Evolutionary conservation across 2,888 invertebrate species (phyloP), one percentile per base, ranked within the genome.

Genomic region (Tricholauxania praeusta): DNA sequence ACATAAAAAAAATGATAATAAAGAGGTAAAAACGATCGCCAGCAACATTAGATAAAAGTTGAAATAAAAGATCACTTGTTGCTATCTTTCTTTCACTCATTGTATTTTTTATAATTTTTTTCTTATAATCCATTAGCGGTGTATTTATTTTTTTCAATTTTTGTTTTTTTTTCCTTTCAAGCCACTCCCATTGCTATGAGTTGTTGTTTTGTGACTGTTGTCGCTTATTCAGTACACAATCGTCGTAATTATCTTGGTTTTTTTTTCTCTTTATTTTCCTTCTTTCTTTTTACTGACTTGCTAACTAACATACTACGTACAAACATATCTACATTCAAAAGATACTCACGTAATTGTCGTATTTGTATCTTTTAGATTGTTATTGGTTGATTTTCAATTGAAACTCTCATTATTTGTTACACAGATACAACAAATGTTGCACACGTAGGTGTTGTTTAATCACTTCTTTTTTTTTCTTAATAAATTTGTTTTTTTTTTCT

Each of bases 381-480:
- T 70, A 70, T 70, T 70, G 70, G 70, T 63, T 32, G 70, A 63
- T 63, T 53, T 63, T 53, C 59, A 62, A 70, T 70, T 39, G 70
- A 62, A 53, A 47, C 47, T 48, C 62, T 63, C 70, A 63, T 63
- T 69, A 69, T 69, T 60, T 52, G 22, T 32, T 14, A 57, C 51
- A 32, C 48, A 32, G 67, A 52, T 19, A 28, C 51, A 62, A 17
- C 5, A 39, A 39, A 39, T 39, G 10, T 39, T 10, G 7, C 7
- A 48, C 47, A 14, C 60, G 63, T 70, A 63, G 62, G 68, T 28
- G 19, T 62, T 15, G 49, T 68, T 52, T 70, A 63, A 70, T 51
- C 53, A 63, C 22, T 62, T 17, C 39, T 60, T 60, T n/a, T 39
- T 39, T 39, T 39, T 57, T 62, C 17, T 63, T 15, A 39, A 32